These are phyloP conservation scores for Recurvirostra avosetta DNA, from an alignment of 2,113 vertebrate genomes.

Conservation along the genomic window DNA sequence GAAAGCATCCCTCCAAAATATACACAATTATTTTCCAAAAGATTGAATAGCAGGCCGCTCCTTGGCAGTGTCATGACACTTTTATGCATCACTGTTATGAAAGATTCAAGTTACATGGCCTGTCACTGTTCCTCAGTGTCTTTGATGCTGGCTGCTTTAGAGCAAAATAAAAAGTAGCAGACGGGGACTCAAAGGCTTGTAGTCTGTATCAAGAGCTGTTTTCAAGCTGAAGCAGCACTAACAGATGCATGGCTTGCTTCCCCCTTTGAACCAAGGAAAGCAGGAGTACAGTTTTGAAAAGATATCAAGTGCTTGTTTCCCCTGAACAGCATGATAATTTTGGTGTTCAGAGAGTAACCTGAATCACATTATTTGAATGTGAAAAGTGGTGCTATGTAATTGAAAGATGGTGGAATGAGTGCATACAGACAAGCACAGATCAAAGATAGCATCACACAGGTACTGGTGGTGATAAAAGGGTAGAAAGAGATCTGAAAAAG, in stretches of 20 bases:
- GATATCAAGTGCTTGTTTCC: conserved; percentile 14
- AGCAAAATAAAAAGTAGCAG: not conserved
- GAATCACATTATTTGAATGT: not conserved
- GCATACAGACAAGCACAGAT: not conserved
- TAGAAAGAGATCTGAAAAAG: not conserved
- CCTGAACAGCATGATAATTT: not conserved
- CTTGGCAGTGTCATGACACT: not conserved
- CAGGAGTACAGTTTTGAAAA: conserved; percentile 18
- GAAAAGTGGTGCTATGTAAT: not conserved
- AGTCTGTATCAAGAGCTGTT: not conserved
- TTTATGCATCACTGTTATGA: not conserved
- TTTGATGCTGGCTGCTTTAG: not conserved
- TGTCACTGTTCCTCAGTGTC: not conserved
- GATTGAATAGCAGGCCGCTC: not conserved
- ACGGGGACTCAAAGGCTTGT: not conserved
- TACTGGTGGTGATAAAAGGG: not conserved
- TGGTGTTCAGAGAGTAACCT: not conserved
- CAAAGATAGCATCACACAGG: not conserved
- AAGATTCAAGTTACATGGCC: not conserved
- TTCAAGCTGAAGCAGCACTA: not conserved
- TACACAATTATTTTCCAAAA: not conserved
- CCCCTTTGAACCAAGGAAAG: conserved; percentile 26
- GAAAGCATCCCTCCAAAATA: not conserved
- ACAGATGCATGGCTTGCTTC: not conserved
- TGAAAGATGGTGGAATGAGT: not conserved